These are phyloP conservation scores for Agrochola litura DNA, from an alignment of 2,888 invertebrate species.

Conservation along the genomic window DNA sequence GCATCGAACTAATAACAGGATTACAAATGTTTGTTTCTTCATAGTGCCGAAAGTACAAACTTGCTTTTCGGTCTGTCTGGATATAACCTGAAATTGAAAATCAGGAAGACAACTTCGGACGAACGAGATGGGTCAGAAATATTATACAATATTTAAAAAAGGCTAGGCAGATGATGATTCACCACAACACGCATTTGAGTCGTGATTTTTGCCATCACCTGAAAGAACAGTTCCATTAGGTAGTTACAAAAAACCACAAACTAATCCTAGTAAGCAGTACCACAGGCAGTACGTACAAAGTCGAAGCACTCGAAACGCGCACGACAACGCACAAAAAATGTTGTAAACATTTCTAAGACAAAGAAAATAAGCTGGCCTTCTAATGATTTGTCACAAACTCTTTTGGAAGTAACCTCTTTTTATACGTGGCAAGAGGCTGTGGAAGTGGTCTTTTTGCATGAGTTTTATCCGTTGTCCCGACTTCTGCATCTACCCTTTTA, in stretches of 20 bases:
- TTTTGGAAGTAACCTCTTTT: slow-evolving; percentile 13
- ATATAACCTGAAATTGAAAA: neutral
- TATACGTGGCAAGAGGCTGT: neutral
- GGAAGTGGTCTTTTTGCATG: neutral
- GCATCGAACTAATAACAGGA: neutral
- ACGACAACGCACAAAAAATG: slow-evolving; percentile 35
- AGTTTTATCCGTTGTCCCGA: neutral
- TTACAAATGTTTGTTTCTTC: neutral
- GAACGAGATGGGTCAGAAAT: neutral
- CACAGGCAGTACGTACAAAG: neutral
- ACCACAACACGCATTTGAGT: neutral
- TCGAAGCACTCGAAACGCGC: slow-evolving; percentile 8
- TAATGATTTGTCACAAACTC: slow-evolving; percentile 28
- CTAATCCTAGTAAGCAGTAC: neutral
- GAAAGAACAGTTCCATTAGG: slow-evolving; percentile 7
- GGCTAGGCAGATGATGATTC: neutral
- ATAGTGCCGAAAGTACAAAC: too few relatives aligned
- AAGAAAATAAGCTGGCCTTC: slow-evolving; percentile 33
- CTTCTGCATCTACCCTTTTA: neutral
- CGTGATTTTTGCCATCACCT: slow-evolving; percentile 3
- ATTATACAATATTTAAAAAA: neutral
- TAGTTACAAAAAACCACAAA: slow-evolving; percentile 14
- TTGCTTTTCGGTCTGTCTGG: neutral
- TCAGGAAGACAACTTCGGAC: neutral
- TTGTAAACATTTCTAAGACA: slow-evolving; percentile 40